Conservation (phyloP, 2,113 vertebrate genomes). For the Numida meleagris region DNA sequence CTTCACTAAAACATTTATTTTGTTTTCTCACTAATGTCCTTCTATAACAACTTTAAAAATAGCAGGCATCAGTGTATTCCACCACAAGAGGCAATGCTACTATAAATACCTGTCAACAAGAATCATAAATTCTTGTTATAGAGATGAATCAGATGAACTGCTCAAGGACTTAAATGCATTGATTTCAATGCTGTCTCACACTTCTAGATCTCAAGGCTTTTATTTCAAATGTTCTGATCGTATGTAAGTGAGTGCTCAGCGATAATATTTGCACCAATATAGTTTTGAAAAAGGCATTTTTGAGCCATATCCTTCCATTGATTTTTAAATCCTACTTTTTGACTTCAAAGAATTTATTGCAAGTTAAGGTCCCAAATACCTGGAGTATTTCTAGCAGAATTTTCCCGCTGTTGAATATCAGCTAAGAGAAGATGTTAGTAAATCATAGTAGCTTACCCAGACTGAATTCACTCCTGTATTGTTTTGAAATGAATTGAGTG, state of each 20-base stretch:
- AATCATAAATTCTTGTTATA: background rate
- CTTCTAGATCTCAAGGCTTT: background rate
- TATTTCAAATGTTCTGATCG: background rate
- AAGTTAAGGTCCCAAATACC: background rate
- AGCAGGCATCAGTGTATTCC: background rate
- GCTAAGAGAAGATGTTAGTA: background rate
- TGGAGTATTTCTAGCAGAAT: background rate
- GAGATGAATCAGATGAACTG: conserved; percentile 23
- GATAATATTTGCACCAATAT: conserved; percentile 25
- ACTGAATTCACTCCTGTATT: background rate
- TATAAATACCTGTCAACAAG: background rate
- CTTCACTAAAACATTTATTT: conserved; percentile 5
- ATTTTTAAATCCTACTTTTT: conserved; percentile 52
- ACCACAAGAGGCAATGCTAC: background rate
- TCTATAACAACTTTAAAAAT: background rate
- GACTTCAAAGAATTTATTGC: conserved; percentile 35
- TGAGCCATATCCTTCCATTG: background rate
- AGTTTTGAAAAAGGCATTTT: conserved; percentile 4
- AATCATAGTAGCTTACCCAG: background rate
- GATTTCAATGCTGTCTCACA: background rate
- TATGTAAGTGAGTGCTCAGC: background rate
- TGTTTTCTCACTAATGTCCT: conserved; percentile 3
- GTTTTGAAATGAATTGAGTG: background rate
- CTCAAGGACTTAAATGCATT: background rate
- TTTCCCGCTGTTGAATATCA: background rate